Evolutionary conservation across 2,797 vertebrate species (phyloP), one percentile per base, ranked within the genome.

Genomic region (Apogon talboti): DNA sequence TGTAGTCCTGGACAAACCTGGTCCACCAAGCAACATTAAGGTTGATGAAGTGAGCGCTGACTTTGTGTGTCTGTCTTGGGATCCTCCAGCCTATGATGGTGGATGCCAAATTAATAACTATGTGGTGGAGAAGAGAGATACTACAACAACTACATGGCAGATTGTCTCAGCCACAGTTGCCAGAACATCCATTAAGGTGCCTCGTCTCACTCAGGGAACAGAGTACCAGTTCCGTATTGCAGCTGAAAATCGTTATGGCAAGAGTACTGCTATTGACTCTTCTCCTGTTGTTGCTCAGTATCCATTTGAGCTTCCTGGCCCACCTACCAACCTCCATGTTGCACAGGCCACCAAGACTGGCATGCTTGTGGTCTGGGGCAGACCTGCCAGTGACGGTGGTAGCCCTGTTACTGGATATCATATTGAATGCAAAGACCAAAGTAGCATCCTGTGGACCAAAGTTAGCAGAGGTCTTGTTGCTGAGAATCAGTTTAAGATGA

Each of bases 81-180:
- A 95, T 89, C 87, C 96, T 81, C 98, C 98, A 84, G 90, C 86
- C 52, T 98, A 99, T 84, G 94, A 96, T 71, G 98, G 98, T 60
- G 98, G 98, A 47, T 99, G 98, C 88, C 96, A 99, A 80, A 98
- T 99, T 82, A 98, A 96, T 86, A 99, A 99, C 86, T 99, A 99
- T 79, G 94, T 98, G 12, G 96, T 99, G 74, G 96, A 99, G 83
- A 99, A 99, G 85, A 95, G 96, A 93, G 97, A 99, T 78, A 98
- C 97, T 24, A 97, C 96, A 40, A 96, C 97, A 77, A 98, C 96
- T 60, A 87, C 90, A 9, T 99, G 98, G 98, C 94, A 95, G 19
- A 90, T 95, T 57, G 96, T 99, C 58, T 99, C 98, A 79, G 96
- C 96, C 66, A 96, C 98, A 68, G 96, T 99, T 58, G 98, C 98